A percentile compares a stretch with the other conserved stretches of the same genome.
phyloP scores from a whole-genome alignment of 2,888 invertebrate species.

The Tenthredo scrophulariae region DNA sequence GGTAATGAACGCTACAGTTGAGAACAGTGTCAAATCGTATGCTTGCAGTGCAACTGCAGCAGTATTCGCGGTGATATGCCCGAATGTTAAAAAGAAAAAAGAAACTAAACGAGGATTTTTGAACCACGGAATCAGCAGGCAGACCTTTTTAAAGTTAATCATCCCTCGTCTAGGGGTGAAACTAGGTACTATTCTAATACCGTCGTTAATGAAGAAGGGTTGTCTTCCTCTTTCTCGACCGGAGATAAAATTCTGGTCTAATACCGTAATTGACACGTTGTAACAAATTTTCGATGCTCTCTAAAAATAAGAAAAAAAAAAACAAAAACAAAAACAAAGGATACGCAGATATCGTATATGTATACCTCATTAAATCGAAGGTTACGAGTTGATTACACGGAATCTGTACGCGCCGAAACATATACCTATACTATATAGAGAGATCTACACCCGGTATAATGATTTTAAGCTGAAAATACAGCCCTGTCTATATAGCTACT shows the following conservation, averaged over 20 bases:
- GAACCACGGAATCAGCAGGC: constrained; percentile 9
- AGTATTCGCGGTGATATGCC: constrained; percentile 20
- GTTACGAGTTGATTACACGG: constrained; percentile 19
- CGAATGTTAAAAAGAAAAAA: background rate
- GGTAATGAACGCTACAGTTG: constrained; percentile 66
- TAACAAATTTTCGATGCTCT: background rate
- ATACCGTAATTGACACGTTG: background rate
- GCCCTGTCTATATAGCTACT: background rate
- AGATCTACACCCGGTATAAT: background rate
- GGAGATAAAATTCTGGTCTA: background rate
- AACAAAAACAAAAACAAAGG: background rate
- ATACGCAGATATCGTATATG: background rate
- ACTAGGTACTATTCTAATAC: background rate
- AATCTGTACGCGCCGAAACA: background rate
- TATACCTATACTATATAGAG: background rate
- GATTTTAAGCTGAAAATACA: background rate
- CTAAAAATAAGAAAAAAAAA: background rate
- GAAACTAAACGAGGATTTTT: background rate
- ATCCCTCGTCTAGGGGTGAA: background rate
- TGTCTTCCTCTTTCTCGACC: background rate
- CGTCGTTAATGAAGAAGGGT: background rate
- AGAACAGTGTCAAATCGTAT: constrained; percentile 59
- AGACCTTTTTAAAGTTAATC: background rate
- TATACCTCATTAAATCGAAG: background rate
- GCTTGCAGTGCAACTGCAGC: background rate